phyloP scores from a whole-genome alignment of 2,888 invertebrate genomes.

The Hydrotaea cyrtoneurina region DNA sequence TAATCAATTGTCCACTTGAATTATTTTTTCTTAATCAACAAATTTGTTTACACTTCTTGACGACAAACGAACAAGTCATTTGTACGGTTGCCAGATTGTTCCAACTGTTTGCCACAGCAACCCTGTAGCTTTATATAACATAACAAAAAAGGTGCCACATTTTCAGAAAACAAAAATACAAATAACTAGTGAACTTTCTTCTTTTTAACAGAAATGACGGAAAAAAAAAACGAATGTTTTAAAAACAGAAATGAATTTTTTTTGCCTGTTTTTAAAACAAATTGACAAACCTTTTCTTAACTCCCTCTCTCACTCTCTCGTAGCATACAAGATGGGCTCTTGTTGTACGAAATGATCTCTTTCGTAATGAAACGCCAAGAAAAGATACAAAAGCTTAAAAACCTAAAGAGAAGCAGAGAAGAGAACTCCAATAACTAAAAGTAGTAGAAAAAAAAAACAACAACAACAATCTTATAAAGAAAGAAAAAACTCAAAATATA shows the following conservation, averaged over 20 bases:
- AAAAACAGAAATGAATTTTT: constrained; percentile 22
- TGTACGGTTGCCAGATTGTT: constrained; percentile 27
- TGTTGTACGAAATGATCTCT: constrained; percentile 59
- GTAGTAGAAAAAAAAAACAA: constrained; percentile 11
- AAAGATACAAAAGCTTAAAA: constrained; percentile 4
- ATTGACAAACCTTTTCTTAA: background rate
- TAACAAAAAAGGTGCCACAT: constrained; percentile 66
- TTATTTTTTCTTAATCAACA: too few relatives aligned
- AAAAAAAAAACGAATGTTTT: constrained; percentile 35
- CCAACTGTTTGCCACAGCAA: background rate
- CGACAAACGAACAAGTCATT: too few relatives aligned
- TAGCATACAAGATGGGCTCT: background rate
- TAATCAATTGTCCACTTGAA: too few relatives aligned
- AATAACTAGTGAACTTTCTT: constrained; percentile 39
- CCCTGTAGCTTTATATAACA: constrained; percentile 32
- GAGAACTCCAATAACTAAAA: constrained; percentile 21
- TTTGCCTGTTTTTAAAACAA: constrained; percentile 39
- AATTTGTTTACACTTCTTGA: too few relatives aligned
- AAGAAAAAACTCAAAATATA: constrained; percentile 15
- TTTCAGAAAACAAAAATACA: constrained; percentile 48
- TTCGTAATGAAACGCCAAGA: constrained; percentile 44
- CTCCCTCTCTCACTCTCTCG: constrained; percentile 10
- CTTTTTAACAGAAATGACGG: constrained; percentile 43
- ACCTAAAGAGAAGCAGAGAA: background rate
- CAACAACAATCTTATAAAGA: background rate